These are phyloP conservation scores for Myotis findleyi DNA, from an alignment of 2,797 vertebrate species.

Conservation along the genomic window DNA sequence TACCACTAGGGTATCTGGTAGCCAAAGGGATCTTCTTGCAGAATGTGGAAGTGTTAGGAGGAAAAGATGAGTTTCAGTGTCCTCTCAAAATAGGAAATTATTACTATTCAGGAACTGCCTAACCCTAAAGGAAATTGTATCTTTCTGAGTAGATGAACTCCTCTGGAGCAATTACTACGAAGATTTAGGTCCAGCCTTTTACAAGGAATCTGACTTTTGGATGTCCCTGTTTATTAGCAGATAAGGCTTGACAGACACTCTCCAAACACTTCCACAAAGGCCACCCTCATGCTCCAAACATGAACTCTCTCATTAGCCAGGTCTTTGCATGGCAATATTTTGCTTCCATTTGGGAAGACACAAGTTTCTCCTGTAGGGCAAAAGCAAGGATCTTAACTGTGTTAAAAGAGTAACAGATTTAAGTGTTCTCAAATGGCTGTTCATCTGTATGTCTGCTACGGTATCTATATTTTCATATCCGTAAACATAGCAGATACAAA, in stretches of 20 bases:
- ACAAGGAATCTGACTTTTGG: neutral
- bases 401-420: neutral
- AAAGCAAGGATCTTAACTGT: neutral
- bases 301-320: neutral
- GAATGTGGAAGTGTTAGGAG: neutral
- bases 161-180: neutral
- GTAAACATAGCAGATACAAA: slow-evolving; percentile 48
- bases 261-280: neutral
- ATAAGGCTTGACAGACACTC: neutral
- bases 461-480: slow-evolving; percentile 36
- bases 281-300: neutral
- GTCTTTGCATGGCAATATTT: neutral
- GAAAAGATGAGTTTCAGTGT: neutral
- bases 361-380: slow-evolving; percentile 48
- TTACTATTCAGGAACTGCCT: neutral
- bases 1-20: neutral
- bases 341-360: slow-evolving; percentile 15
- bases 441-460: neutral
- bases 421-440: neutral
- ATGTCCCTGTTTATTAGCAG: neutral
- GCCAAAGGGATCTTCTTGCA: neutral
- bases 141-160: slow-evolving; percentile 19
- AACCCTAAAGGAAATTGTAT: neutral
- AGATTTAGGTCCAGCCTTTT: neutral
- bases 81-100: slow-evolving; percentile 32